These are phyloP conservation scores for Leptatherina wallacei DNA, from an alignment of 2,797 vertebrate genomes.

Conservation along the genomic window DNA sequence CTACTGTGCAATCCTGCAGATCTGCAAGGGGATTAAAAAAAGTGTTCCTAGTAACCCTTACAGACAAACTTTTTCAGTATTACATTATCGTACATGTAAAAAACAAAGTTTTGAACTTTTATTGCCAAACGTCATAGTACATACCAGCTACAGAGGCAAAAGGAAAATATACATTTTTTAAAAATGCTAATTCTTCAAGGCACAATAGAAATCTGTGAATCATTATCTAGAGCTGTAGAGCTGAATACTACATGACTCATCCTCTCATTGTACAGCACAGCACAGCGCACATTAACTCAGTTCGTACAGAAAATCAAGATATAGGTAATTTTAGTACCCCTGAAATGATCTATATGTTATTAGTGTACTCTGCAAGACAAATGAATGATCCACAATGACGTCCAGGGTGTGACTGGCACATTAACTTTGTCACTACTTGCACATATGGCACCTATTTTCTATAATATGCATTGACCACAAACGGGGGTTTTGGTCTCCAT, in stretches of 20 bases:
- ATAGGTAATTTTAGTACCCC: not conserved
- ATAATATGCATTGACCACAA: conserved; percentile 17
- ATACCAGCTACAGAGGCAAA: conserved; percentile 23
- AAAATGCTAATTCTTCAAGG: conserved; percentile 46
- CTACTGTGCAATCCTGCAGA: conserved; percentile 5
- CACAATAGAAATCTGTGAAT: conserved; percentile 56
- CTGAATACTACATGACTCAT: conserved; percentile 48
- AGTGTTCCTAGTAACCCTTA: not conserved
- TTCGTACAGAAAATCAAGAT: not conserved
- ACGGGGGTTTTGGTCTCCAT: conserved; percentile 12
- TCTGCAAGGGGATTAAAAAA: conserved; percentile 9
- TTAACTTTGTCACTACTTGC: conserved; percentile 15
- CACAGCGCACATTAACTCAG: conserved; percentile 16
- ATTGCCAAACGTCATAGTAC: conserved; percentile 44
- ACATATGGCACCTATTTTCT: conserved; percentile 55
- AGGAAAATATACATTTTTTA: conserved; percentile 27
- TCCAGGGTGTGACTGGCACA: conserved; percentile 2
- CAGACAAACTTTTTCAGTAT: not conserved
- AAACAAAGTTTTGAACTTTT: conserved; percentile 35
- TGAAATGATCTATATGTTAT: conserved; percentile 21
- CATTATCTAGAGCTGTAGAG: conserved; percentile 37
- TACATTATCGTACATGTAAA: conserved; percentile 9
- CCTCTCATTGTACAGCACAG: conserved; percentile 25
- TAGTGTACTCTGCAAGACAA: conserved; percentile 7
- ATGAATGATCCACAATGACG: conserved; percentile 27